Evolutionary conservation across 2,888 invertebrate species (phyloP).

Genomic region (Terebella lapidaria): DNA sequence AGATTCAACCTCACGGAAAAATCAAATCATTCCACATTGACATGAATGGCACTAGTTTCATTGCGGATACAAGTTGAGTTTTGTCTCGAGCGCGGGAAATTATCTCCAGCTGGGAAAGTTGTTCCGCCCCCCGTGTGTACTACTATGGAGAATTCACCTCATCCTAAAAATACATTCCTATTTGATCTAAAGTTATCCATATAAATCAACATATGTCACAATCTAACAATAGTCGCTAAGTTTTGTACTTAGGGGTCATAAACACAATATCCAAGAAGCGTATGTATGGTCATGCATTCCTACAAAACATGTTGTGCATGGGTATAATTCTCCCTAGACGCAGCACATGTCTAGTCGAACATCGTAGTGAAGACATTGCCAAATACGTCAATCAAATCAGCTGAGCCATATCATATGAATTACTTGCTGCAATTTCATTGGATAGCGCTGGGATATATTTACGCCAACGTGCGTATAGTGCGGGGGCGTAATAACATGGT

Average conservation of each 20-base stretch:
- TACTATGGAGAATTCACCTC: not conserved
- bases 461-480: too few relatives aligned
- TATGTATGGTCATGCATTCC: too few relatives aligned
- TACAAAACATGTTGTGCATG: not conserved
- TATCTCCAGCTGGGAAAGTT: not conserved
- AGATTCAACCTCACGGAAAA: too few relatives aligned
- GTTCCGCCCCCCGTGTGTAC: not conserved
- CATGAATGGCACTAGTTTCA: not conserved
- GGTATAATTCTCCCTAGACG: not conserved
- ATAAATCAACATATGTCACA: not conserved
- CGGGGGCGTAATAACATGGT: too few relatives aligned
- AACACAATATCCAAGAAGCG: too few relatives aligned
- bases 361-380: slow-evolving; percentile 1
- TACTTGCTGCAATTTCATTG: too few relatives aligned
- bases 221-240: too few relatives aligned
- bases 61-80: not conserved
- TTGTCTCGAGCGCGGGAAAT: not conserved
- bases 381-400: slow-evolving; percentile 5
- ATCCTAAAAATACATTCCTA: too few relatives aligned
- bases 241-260: too few relatives aligned
- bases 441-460: too few relatives aligned
- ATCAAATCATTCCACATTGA: too few relatives aligned
- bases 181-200: not conserved
- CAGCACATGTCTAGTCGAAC: not conserved
- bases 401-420: not conserved